A percentile compares a stretch with the other conserved stretches of the same genome.
Conservation (phyloP, 2,888 invertebrate species). For the Synergus laeviventris region DNA sequence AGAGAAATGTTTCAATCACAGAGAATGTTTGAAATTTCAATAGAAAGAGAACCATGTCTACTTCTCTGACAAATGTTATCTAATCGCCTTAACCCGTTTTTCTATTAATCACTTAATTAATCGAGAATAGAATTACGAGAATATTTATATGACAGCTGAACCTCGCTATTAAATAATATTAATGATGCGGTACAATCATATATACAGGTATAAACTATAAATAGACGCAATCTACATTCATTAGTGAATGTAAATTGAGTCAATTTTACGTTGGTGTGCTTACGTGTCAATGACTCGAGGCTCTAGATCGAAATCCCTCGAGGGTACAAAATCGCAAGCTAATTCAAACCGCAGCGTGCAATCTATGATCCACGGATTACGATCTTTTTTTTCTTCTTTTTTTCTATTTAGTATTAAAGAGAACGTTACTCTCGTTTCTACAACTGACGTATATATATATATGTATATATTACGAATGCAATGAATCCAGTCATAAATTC, state of each 20-base stretch:
- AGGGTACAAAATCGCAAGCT: constrained; percentile 47
- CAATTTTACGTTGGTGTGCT: not conserved
- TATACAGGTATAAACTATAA: not conserved
- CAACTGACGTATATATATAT: not conserved
- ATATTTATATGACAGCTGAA: not conserved
- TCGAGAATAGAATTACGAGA: too few species aligned
- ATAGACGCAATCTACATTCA: not conserved
- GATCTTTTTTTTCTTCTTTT: not conserved
- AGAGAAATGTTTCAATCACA: too few species aligned
- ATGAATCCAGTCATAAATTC: not conserved
- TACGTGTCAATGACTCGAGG: constrained; percentile 58
- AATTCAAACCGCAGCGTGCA: not conserved
- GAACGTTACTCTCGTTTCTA: not conserved
- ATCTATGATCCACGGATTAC: constrained; percentile 5
- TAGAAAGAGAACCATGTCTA: not conserved
- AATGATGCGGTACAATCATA: not conserved
- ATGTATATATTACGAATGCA: not conserved
- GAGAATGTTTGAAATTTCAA: not conserved
- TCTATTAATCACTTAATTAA: not conserved
- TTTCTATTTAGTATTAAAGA: constrained; percentile 3
- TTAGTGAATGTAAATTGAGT: constrained; percentile 9
- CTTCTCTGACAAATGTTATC: not conserved
- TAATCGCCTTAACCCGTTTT: not conserved
- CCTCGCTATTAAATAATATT: not conserved
- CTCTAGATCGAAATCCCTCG: constrained; percentile 60